Base-by-base conservation (phyloP, 2,888 invertebrate genomes). In the Notocelia uddmanniana region DNA sequence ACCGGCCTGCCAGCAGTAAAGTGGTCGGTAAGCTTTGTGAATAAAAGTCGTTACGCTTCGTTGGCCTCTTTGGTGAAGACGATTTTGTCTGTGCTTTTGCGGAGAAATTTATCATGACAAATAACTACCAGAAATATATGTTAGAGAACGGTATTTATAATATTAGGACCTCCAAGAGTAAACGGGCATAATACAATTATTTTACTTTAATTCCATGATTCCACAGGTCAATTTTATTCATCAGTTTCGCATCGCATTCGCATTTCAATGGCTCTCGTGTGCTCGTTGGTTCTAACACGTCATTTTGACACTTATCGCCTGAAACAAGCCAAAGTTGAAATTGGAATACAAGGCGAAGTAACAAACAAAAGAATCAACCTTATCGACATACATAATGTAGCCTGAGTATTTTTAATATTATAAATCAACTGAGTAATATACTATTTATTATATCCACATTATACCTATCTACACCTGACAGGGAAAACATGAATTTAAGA, bases 1-100 rank as follows among this genome's bases (percentile, higher is more conserved):
- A 41, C 41, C 41, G 41, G 41, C 41, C 15, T 5, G 41, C 15
- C 41, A 15, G 3, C 41, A 15, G 15, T 15, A 6, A 41, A 41
- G 41, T 41, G 41, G 15, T 45, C n/a, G 45, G n/a, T 6, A n/a
- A 8, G 45, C 15, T n/a, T n/a, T 45, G 10, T 31, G 45, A 45
- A 45, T 45, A 45, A n/a, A 23, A 60, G 23, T 45, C 45, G 60
- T 60, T 45, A 60, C 60, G 60, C 45, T 60, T 23, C 45, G 60
- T 10, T 45, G 60, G 18, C 26, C 41, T 21, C 60, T 45, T 60
- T 60, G 60, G 45, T 60, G 23, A 60, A 60, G n/a, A 41, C 58
- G 58, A 23, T 59, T 57, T 57, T 60, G 45, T 60, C 45, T 45
- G 11, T 26, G 45, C n/a, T 41, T n/a, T 45, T 45, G 41, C n/a